These are phyloP conservation scores for Pelecanoides urinatrix DNA, from an alignment of 2,113 vertebrate genomes.

Conservation along the genomic window DNA sequence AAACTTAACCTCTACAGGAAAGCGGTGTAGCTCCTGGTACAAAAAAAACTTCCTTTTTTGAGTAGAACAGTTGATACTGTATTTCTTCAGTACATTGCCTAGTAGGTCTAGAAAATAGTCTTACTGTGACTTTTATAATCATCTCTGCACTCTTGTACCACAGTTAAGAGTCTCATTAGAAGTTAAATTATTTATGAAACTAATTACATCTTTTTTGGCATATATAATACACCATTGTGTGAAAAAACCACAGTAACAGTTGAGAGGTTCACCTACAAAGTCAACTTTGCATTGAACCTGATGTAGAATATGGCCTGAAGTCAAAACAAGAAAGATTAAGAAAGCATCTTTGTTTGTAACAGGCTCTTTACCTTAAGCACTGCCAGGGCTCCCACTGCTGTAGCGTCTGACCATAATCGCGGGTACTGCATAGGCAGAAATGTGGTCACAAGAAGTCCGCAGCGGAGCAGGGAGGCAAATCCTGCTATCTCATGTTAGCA, in stretches of 20 bases:
- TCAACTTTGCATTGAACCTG: not conserved
- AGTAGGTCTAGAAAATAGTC: not conserved
- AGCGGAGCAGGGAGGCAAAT: not conserved
- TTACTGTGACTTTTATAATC: not conserved
- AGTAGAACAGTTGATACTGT: not conserved
- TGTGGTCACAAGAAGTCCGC: not conserved
- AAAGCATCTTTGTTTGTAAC: not conserved
- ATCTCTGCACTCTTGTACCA: not conserved
- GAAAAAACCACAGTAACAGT: not conserved
- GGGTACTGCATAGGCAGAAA: not conserved
- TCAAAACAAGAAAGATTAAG: not conserved
- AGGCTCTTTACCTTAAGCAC: not conserved
- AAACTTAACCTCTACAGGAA: not conserved
- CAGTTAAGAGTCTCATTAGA: not conserved
- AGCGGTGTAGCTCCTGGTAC: not conserved
- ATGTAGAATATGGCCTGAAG: not conserved
- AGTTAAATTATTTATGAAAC: not conserved
- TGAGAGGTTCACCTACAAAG: not conserved
- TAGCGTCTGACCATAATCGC: fast-evolving
- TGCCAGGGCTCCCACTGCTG: not conserved
- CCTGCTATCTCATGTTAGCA: not conserved
- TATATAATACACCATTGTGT: not conserved
- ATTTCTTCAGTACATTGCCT: not conserved
- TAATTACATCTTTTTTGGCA: not conserved
- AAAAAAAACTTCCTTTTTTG: not conserved